These are phyloP conservation scores for Spongilla lacustris DNA, from an alignment of 37 sponge, comb jelly and placozoan species.

Conservation along the genomic window DNA sequence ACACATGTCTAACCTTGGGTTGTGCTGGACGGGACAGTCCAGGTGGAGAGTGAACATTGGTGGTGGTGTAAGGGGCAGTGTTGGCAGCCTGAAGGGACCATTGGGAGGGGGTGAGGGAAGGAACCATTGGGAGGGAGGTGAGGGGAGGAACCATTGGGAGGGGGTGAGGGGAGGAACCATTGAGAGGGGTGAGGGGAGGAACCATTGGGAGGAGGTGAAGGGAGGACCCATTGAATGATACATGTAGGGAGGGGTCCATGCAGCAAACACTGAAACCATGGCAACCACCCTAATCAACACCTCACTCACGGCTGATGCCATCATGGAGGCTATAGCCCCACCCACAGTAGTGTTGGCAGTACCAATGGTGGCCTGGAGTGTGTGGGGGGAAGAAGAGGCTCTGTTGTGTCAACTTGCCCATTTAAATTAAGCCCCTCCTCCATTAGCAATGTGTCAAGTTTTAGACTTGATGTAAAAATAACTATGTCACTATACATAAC, in stretches of 20 bases:
- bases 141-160: not conserved
- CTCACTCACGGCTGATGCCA: not conserved
- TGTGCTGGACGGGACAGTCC: not conserved
- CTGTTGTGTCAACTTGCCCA: too few species aligned
- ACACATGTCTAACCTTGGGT: not conserved
- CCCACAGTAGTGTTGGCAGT: not conserved
- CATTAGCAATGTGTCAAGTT: too few species aligned
- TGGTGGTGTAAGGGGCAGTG: too few species aligned
- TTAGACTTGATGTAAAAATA: too few species aligned
- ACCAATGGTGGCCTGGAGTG: not conserved
- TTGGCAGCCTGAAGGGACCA: not conserved
- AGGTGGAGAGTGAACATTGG: not conserved
- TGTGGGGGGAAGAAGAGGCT: too few species aligned
- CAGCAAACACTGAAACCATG: too few species aligned
- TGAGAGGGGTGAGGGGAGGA: conserved; percentile 12
- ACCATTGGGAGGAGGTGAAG: not conserved
- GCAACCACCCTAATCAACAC: too few species aligned
- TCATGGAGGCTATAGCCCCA: not conserved
- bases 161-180: conserved; percentile 2
- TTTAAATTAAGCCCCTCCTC: too few species aligned
- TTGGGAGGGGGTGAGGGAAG: not conserved
- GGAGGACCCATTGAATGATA: not conserved
- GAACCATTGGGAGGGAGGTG: not conserved
- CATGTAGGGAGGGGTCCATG: conserved; percentile 5
- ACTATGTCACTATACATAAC: too few species aligned